These are phyloP conservation scores for Pantala flavescens DNA, from an alignment of 1,140 invertebrate genomes.

Conservation along the genomic window DNA sequence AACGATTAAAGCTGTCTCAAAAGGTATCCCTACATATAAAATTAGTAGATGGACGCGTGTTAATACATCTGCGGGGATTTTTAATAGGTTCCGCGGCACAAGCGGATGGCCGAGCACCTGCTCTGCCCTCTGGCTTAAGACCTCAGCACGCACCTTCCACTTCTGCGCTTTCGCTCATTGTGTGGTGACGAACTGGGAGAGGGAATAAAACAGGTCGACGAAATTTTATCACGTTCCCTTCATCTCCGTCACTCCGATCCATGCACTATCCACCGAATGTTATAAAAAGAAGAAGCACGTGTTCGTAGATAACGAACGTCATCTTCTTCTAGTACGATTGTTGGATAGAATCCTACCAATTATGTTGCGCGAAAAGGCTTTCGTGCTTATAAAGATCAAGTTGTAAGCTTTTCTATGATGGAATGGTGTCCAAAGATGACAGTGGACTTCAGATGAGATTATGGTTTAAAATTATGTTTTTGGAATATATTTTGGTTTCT, in stretches of 20 bases:
- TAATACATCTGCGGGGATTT: slow-evolving; percentile 5
- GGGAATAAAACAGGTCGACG: not conserved
- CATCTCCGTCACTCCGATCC: not conserved
- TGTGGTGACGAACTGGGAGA: not conserved
- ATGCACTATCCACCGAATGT: not conserved
- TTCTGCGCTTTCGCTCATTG: not conserved
- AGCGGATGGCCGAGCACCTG: not conserved
- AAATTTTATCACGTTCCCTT: not conserved
- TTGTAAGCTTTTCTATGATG: no score
- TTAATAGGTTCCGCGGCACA: not conserved
- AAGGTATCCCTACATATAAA: not conserved
- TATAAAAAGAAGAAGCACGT: no score
- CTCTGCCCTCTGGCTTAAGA: not conserved
- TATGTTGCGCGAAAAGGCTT: no score
- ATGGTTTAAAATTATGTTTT: no score
- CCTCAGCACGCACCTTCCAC: not conserved
- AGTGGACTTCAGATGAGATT: no score
- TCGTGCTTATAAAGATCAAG: no score
- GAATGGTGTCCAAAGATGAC: no score
- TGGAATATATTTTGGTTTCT: no score
- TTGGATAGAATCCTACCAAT: no score
- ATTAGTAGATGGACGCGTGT: slow-evolving; percentile 1
- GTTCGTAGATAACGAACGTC: no score
- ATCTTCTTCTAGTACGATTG: no score
- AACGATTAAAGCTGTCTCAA: not conserved